Conservation (phyloP, 2,113 vertebrate genomes). For the Phoxinus phoxinus region DNA sequence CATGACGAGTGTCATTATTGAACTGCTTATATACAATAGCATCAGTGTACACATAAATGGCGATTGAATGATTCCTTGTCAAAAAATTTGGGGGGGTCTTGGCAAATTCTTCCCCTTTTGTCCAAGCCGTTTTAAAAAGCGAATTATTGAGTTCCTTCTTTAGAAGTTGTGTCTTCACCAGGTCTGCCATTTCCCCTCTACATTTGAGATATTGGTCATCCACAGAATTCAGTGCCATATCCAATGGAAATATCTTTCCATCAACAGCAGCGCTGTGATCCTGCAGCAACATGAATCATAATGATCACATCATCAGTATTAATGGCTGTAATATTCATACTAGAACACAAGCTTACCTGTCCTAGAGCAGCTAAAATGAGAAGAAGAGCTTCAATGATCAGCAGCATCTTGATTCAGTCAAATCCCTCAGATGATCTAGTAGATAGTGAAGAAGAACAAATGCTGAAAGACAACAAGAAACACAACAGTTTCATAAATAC, state of each 20-base stretch:
- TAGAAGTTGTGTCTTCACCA: too few relatives aligned
- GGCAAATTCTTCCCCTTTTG: neutral
- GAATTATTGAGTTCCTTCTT: neutral
- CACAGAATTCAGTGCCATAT: neutral
- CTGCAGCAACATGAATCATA: neutral
- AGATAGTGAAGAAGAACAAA: neutral
- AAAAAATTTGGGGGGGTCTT: too few relatives aligned
- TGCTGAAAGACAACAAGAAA: neutral
- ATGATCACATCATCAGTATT: neutral
- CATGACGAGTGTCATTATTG: neutral
- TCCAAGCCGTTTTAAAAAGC: neutral
- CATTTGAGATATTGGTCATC: neutral
- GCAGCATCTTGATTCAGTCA: neutral
- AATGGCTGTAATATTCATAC: neutral
- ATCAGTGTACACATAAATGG: neutral
- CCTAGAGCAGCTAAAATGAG: constrained; percentile 4
- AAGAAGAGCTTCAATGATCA: neutral
- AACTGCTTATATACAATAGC: neutral
- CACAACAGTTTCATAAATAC: neutral
- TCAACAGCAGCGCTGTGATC: neutral
- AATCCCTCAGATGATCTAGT: neutral
- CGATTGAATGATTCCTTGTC: neutral
- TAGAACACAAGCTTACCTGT: neutral
- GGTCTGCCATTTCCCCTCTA: neutral
- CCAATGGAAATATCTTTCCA: neutral